A percentile compares a stretch with the other conserved stretches of the same genome.
phyloP scores from a whole-genome alignment of 2,113 vertebrate species.

The Anhinga rufa region DNA sequence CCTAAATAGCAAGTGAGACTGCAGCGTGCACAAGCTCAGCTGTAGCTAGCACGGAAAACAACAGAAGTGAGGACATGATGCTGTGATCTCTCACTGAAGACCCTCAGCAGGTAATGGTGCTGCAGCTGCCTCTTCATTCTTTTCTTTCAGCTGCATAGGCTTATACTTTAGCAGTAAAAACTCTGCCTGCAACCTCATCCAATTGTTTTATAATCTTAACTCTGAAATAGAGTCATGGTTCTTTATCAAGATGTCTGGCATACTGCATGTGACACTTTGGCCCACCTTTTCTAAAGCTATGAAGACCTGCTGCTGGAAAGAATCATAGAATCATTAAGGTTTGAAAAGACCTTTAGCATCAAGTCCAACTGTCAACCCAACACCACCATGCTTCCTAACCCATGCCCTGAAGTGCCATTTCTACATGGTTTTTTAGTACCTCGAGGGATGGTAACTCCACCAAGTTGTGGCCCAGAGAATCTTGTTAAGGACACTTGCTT shows the following conservation, averaged over 20 bases:
- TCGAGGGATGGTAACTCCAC: too few species aligned
- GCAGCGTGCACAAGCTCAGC: not conserved
- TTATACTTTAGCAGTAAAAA: not conserved
- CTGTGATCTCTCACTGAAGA: not conserved
- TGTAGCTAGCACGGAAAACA: not conserved
- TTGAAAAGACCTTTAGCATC: too few species aligned
- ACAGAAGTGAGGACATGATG: fast-evolving
- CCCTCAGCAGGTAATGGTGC: not conserved
- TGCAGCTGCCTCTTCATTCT: not conserved
- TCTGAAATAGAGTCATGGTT: not conserved
- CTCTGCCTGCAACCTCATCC: not conserved
- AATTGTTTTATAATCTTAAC: not conserved
- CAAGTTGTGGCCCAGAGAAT: not conserved
- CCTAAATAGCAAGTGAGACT: not conserved
- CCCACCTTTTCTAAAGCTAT: not conserved
- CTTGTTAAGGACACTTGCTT: not conserved
- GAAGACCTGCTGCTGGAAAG: not conserved
- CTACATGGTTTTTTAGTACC: too few species aligned
- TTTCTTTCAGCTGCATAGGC: not conserved
- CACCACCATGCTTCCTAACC: too few species aligned
- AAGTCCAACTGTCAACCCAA: too few species aligned
- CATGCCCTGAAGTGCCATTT: too few species aligned
- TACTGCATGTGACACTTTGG: not conserved
- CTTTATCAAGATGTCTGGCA: not conserved
- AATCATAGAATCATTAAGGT: too few species aligned